Base-by-base conservation (phyloP, 2,888 invertebrate genomes). In the Spisula subtruncata region DNA sequence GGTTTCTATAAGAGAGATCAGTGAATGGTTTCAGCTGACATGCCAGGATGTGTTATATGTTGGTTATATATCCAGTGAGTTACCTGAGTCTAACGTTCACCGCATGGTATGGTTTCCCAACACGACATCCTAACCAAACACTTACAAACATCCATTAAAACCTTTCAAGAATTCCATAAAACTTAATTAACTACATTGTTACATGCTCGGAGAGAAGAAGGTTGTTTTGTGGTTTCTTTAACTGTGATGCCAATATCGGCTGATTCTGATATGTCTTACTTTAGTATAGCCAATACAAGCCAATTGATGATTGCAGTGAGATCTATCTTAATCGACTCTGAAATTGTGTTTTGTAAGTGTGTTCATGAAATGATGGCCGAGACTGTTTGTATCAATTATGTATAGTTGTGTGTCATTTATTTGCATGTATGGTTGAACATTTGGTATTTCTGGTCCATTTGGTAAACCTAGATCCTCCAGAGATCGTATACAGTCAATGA, bases 141-240 rank as follows among this genome's bases (percentile, higher is more conserved):
- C 60, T 66, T 25, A 66, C 6, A 12, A 66, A 66, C 60, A 25
- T 5, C 10, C 25, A 66, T 66, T 66, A 66, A 66, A 66, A 66
- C 25, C 60, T 66, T 66, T 66, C 60, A 66, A 66, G n/a, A n/a
- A 25, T 10, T n/a, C 60, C 60, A 66, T 66, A 66, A 66, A 66
- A 66, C 60, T 66, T 66, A 66, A 66, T 66, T 66, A 66, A 66
- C 60, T 66, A 66, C 60, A 66, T 66, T 66, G 60, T 66, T n/a
- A 25, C 60, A 66, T 66, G 60, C 60, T 66, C 12, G 1, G 60
- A 66, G 60, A 66, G 25, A 6, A 25, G 25, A 6, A 25, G 25
- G 10, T 25, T n/a, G 25, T 66, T n/a, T 66, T n/a, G n/a, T n/a
- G 60, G n/a, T 25, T 25, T 25, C 60, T 66, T 66, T 66, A 66